Base-by-base conservation (phyloP, 2,797 vertebrate species). In the Sebastes vulpes region DNA sequence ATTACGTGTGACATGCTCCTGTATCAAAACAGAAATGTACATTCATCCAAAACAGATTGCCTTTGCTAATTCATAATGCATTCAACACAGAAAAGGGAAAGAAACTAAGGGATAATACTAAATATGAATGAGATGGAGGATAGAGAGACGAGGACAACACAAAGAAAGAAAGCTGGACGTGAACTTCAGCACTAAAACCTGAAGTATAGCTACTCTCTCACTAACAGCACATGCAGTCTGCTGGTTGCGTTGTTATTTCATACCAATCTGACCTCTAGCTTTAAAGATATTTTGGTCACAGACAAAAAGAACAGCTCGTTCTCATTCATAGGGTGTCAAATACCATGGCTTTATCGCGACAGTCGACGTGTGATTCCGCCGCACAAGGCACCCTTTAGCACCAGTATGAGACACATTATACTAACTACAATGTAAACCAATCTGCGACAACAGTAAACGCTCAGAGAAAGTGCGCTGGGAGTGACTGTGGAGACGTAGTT, bases 91-190 rank as follows among this genome's bases (percentile, higher is more conserved):
- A 21, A 53, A 53, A 53, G 9, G 20, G 9, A 21, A 32, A 32
- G 32, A 23, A 23, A 23, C 23, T 23, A 23, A 52, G 10, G 9
- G 18, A 53, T 21, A 10, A 53, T 21, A 23, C 50, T 53, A 11
- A 53, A 53, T 10, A 9, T 53, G 50, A 9, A 53, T 23, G 0
- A 20, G 4, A n/a, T 59, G 28, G 28, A 56, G 26, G 21, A 8
- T 2, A 5, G 21, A 12, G n/a, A 32, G 46, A 56, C 23, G 81
- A 71, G 54, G 31, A 12, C 38, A 53, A n/a, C 53, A 16, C 53
- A 38, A 20, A 31, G 31, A 21, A 35, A 25, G 69, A 70, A 61
- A 77, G n/a, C 10, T n/a, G 64, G n/a, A 73, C 60, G 32, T 70
- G 71, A 71, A 70, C 32, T 10, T 52, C 12, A 29, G 14, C 9